These are phyloP conservation scores for Sebastolobus alascanus DNA, from an alignment of 2,797 vertebrate species.

Conservation along the genomic window DNA sequence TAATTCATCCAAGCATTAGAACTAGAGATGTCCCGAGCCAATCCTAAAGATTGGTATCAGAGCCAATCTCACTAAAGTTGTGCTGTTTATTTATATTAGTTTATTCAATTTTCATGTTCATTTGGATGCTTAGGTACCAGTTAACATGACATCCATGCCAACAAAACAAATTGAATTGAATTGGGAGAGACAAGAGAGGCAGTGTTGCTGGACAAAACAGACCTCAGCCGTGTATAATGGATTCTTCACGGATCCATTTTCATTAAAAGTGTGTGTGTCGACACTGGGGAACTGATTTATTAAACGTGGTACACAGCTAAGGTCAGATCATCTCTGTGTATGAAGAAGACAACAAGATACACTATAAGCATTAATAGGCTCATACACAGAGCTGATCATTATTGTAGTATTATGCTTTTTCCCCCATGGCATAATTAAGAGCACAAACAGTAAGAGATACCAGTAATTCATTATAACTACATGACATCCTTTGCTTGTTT, in stretches of 20 bases:
- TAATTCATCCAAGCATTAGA: not conserved
- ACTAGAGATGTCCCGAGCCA: not conserved
- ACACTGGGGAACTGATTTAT: slow-evolving; percentile 28
- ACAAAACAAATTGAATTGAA: slow-evolving; percentile 20
- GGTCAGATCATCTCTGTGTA: slow-evolving; percentile 2
- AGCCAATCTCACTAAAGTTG: not conserved
- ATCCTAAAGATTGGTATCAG: not conserved
- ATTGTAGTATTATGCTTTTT: not conserved
- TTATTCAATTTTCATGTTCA: not conserved
- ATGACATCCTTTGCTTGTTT: not conserved
- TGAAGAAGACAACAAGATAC: not conserved
- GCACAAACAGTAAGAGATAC: not conserved
- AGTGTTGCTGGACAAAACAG: slow-evolving; percentile 19
- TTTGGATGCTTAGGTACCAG: not conserved
- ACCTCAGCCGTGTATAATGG: slow-evolving; percentile 34
- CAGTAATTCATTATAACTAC: too few relatives aligned
- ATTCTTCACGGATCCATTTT: slow-evolving; percentile 36
- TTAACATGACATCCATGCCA: slow-evolving; percentile 21
- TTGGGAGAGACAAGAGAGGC: not conserved
- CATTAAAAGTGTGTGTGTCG: not conserved
- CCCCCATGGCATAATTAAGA: not conserved
- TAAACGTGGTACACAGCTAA: not conserved
- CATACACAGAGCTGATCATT: not conserved
- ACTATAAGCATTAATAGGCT: not conserved
- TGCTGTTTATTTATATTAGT: not conserved